A percentile compares a stretch with the other conserved stretches of the same genome.
Conservation (phyloP, 2,888 invertebrate genomes). For the Patella depressa region DNA sequence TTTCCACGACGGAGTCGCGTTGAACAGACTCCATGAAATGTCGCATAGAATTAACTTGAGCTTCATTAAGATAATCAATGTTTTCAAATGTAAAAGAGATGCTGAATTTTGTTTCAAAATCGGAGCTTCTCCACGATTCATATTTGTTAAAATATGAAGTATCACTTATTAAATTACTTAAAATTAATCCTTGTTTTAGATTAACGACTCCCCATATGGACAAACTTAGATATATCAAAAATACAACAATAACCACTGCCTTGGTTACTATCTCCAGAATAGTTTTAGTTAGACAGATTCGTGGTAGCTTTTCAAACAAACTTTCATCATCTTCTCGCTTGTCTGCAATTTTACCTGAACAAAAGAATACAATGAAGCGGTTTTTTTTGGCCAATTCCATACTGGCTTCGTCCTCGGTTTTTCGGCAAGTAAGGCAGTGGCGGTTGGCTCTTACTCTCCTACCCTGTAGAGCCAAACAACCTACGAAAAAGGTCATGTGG, state of each 20-base stretch:
- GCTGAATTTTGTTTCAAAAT: constrained; percentile 38
- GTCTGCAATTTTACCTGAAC: constrained; percentile 39
- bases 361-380: constrained; percentile 62
- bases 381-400: constrained; percentile 31
- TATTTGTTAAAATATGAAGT: constrained; percentile 42
- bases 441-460: constrained; percentile 38
- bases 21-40: constrained; percentile 15
- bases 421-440: constrained; percentile 43
- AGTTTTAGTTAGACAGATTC: constrained; percentile 38
- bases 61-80: neutral
- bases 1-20: constrained; percentile 10
- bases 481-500: constrained; percentile 50
- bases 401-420: constrained; percentile 29
- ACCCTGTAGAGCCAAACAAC: constrained; percentile 52
- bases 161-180: constrained; percentile 1
- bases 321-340: constrained; percentile 41
- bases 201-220: neutral
- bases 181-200: neutral
- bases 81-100: constrained; percentile 13
- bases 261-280: constrained; percentile 22
- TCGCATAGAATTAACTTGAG: neutral
- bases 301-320: constrained; percentile 44
- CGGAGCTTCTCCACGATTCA: constrained; percentile 28
- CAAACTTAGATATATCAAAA: neutral
- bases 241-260: neutral